Base-by-base conservation (phyloP, 2,888 invertebrate species). In the Trachelus iudaicus region DNA sequence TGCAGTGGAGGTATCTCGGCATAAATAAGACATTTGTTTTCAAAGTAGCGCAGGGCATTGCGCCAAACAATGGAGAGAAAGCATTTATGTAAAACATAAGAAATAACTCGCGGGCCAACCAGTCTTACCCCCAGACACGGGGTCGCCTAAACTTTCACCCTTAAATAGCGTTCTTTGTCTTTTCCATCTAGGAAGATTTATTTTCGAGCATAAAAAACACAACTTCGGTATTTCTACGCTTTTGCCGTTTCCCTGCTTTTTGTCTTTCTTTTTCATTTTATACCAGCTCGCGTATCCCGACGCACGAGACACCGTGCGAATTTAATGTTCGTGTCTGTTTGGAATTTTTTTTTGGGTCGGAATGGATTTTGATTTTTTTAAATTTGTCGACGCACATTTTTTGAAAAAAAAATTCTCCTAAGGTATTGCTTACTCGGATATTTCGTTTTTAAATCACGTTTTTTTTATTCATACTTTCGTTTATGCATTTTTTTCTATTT, bases 61-160 rank as follows among this genome's bases (percentile, higher is more conserved):
- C 77, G 75, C 78, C 75, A 76, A 76, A 73, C 76, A 73, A 78
- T 76, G 78, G 75, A 75, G 78, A 73, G 73, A 78, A 75, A 76
- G 75, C 75, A 78, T 76, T 76, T 78, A 78, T 78, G 78, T 78
- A 78, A 78, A 78, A 78, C 78, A 76, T 73, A 78, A 76, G 78
- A 78, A 78, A 78, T 76, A 78, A 78, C 78, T 78, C 73, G 75
- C 34, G 78, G 78, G 75, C 35, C 76, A 37, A 76, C 40, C 56
- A 37, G 76, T 75, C 73, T 75, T 73, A 78, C 78, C 77, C 75
- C 78, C 30, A 78, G 78, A 78, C 78, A 78, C 73, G 78, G 73
- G 78, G 78, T 78, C 78, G 78, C 78, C 78, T 78, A 78, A 78
- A 78, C 78, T 78, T 78, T 78, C 78, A 78, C 78, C 78, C 78